These are phyloP conservation scores for Muntiacus reevesi DNA, from an alignment of 2,113 vertebrate genomes.

Conservation along the genomic window DNA sequence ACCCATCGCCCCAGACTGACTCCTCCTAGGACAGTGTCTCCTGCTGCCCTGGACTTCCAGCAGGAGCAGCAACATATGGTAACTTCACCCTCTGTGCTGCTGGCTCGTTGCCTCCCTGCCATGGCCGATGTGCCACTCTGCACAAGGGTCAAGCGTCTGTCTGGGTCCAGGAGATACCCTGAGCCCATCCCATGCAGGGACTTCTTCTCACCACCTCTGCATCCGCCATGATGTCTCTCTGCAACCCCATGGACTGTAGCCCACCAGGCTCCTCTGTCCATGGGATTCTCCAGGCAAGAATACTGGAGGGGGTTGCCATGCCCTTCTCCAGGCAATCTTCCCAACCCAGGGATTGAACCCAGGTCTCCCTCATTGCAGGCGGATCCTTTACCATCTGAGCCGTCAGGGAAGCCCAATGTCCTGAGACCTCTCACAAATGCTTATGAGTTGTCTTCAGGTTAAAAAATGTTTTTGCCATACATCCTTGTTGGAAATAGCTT, in stretches of 20 bases:
- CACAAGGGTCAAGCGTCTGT: neutral
- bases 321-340: neutral
- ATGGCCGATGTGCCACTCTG: accelerated
- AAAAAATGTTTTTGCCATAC: neutral
- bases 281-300: neutral
- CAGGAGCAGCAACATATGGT: accelerated
- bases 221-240: neutral
- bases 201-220: neutral
- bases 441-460: neutral
- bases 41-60: neutral
- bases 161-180: neutral
- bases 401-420: neutral
- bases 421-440: neutral
- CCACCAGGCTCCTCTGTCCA: neutral
- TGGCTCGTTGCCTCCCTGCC: neutral
- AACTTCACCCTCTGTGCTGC: no score
- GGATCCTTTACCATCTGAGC: neutral
- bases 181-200: neutral
- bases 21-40: neutral
- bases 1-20: neutral
- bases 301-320: neutral
- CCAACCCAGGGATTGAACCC: neutral
- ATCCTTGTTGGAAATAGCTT: neutral
- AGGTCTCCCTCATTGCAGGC: neutral
- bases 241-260: neutral